Base-by-base conservation (phyloP, 2,113 vertebrate species). In the Hystrix cristata region DNA sequence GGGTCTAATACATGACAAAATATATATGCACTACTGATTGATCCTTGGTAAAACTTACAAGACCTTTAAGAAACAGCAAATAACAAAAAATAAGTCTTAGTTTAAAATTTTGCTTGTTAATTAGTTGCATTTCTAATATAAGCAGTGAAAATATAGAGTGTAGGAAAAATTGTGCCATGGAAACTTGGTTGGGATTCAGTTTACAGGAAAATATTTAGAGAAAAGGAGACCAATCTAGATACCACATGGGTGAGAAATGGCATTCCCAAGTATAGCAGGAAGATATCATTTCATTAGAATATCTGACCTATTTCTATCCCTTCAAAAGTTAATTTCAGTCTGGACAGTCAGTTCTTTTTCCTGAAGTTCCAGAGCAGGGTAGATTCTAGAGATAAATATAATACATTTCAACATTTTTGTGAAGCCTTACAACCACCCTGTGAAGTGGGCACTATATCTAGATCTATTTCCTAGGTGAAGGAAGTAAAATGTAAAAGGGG, bases 101-200 rank as follows among this genome's bases (percentile, higher is more conserved):
- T 29, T 88, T 94, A 95, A 71, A 91, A 64, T 64, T 71, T 67
- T 87, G 18, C 18, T 71, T 15, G 34, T 71, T 91, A 91, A 88
- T 94, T 95, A 71, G 60, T 83, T 46, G 7, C 31, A 82, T 87
- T 87, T 88, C 67, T 89, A 95, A 94, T 65, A 60, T 64, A 90
- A 91, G 71, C 18, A 92, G 21, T 83, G 48, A 84, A 87, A 71
- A 57, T 94, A 23, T 87, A 78, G 7, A 51, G 7, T 34, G 16
- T 59, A 71, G 19, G 10, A 67, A 84, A 88, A 72, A 43, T 43
- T 87, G 25, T 82, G 31, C 29, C 19, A 8, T 46, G 78, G 15
- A 84, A 62, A 3, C 21, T 55, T 76, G 12, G 18, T 25, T 34
- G 59, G 65, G 34, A 53, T 25, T 88, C 53, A 23, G 53, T 83